Conservation (phyloP, 2,797 vertebrate species). For the Lerista edwardsae region DNA sequence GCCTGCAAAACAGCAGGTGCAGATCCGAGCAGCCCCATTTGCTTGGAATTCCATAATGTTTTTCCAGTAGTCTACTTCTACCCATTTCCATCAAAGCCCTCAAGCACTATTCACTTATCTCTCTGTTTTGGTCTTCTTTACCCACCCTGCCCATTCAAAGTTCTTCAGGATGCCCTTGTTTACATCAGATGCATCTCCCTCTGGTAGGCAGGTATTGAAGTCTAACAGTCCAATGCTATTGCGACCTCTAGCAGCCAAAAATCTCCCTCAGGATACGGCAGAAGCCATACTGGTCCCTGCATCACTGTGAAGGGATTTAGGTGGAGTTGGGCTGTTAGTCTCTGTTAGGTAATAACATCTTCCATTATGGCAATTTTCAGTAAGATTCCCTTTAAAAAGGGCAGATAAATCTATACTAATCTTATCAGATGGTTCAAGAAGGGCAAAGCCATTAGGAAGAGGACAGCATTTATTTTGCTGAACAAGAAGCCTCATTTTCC, state of each 20-base stretch:
- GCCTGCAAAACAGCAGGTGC: too few species aligned
- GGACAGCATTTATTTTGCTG: neutral
- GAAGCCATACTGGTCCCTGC: too few species aligned
- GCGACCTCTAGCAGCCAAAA: too few species aligned
- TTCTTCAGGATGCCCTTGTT: neutral
- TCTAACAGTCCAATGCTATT: too few species aligned
- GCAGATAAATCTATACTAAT: neutral
- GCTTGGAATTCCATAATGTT: neutral
- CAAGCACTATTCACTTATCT: neutral
- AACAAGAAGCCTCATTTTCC: neutral
- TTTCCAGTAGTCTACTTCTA: neutral
- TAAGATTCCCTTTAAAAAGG: neutral
- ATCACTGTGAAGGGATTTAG: too few species aligned
- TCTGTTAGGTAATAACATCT: neutral
- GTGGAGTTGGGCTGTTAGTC: too few species aligned
- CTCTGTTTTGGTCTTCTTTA: constrained; percentile 1
- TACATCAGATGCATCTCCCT: neutral
- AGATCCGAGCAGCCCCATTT: too few species aligned
- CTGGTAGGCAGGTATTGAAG: rapidly evolving
- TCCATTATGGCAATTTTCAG: neutral
- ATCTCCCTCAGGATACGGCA: too few species aligned
- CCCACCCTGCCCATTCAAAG: neutral
- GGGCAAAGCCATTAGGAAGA: too few species aligned
- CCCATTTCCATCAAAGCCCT: neutral
- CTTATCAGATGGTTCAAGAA: neutral